Evolutionary conservation across 2,113 vertebrate species (phyloP).

Genomic region (Cisticola juncidis): DNA sequence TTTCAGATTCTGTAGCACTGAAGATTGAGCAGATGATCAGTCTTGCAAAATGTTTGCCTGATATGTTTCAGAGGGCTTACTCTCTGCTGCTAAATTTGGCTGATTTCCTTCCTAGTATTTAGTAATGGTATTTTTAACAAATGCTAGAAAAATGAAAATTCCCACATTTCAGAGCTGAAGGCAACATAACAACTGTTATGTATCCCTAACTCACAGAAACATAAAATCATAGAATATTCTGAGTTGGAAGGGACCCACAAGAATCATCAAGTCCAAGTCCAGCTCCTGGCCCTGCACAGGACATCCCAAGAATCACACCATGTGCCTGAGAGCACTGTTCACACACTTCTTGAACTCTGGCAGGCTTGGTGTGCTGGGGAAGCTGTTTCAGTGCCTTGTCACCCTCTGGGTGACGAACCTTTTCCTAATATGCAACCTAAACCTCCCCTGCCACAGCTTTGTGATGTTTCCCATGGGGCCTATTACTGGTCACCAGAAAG

Average conservation of each 20-base stretch:
- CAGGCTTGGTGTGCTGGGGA: neutral
- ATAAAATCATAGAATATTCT: neutral
- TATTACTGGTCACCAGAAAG: neutral
- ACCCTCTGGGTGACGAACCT: neutral
- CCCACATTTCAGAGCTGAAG: neutral
- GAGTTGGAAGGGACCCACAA: neutral
- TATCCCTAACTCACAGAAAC: neutral
- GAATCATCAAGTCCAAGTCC: neutral
- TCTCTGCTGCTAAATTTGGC: neutral
- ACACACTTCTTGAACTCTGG: neutral
- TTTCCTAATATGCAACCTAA: neutral
- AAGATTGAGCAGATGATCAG: neutral
- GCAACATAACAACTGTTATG: neutral
- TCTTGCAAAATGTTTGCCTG: neutral
- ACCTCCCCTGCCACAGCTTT: neutral
- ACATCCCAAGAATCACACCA: neutral
- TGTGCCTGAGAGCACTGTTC: neutral
- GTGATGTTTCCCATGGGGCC: fast-evolving
- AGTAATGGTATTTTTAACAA: neutral
- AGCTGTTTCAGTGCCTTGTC: neutral
- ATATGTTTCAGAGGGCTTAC: neutral
- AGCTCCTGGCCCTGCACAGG: neutral
- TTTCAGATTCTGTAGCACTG: neutral
- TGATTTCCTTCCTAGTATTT: neutral
- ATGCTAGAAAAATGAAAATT: neutral